Conservation (phyloP, 2,888 invertebrate genomes). For the Leptura quadrifasciata region DNA sequence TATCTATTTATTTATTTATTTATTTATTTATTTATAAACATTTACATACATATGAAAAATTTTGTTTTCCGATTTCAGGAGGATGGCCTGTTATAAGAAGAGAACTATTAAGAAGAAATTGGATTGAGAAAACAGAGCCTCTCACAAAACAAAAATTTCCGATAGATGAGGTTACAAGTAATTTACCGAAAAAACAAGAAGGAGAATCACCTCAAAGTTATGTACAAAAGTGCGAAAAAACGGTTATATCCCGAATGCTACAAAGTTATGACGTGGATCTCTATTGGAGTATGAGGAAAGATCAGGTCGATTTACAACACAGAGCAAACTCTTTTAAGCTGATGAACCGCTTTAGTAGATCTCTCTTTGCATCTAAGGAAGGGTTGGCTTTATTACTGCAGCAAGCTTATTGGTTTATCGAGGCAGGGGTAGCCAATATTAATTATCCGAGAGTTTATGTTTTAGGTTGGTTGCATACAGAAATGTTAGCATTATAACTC, state of each 20-base stretch:
- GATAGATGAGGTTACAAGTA: constrained; percentile 70
- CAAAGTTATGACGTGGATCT: constrained; percentile 89
- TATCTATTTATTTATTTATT: not conserved
- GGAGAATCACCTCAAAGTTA: constrained; percentile 73
- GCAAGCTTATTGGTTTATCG: constrained; percentile 91
- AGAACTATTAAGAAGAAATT: constrained; percentile 82
- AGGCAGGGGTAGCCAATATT: constrained; percentile 86
- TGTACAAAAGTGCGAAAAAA: constrained; percentile 81
- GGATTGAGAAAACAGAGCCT: constrained; percentile 82
- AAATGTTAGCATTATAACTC: not conserved
- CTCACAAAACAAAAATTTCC: constrained; percentile 53
- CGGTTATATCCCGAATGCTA: constrained; percentile 83
- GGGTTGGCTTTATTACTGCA: constrained; percentile 86
- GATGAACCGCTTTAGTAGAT: constrained; percentile 88
- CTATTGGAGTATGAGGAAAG: constrained; percentile 92
- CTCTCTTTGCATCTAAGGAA: constrained; percentile 95
- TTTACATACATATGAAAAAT: too few relatives aligned
- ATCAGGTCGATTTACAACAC: constrained; percentile 84
- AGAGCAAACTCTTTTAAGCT: constrained; percentile 80
- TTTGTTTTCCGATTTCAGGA: constrained; percentile 70
- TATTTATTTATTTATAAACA: constrained; percentile 16
- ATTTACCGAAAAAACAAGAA: constrained; percentile 70
- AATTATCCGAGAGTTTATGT: constrained; percentile 91
- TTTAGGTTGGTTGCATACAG: constrained; percentile 76
- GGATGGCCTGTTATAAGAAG: constrained; percentile 83